Conservation (phyloP, 2,888 invertebrate species). For the Zygogramma bicolorata region DNA sequence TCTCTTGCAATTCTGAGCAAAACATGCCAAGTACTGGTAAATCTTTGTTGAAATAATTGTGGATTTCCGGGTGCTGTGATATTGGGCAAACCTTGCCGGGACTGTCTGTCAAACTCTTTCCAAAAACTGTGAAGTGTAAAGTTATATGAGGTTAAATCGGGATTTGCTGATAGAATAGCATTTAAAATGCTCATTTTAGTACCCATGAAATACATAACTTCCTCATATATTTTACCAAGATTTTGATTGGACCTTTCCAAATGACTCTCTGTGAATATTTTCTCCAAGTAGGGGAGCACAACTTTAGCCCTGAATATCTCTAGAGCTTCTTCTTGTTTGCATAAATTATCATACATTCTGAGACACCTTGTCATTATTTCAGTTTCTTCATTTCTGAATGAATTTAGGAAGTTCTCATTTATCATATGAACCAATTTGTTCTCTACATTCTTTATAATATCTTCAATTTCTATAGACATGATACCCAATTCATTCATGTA, state of each 20-base stretch:
- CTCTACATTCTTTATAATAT: conserved; percentile 59
- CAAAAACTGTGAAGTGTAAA: conserved; percentile 89
- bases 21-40: conserved; percentile 83
- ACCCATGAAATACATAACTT: conserved; percentile 79
- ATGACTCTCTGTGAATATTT: conserved; percentile 78
- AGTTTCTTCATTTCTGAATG: conserved; percentile 70
- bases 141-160: conserved; percentile 74
- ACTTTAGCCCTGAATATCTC: conserved; percentile 76
- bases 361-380: conserved; percentile 73
- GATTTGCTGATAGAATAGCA: conserved; percentile 49
- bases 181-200: conserved; percentile 73
- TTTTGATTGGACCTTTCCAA: conserved; percentile 72
- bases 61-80: conserved; percentile 95
- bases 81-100: conserved; percentile 83
- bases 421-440: conserved; percentile 58
- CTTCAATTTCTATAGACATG: conserved; percentile 55
- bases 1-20: conserved; percentile 77
- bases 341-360: conserved; percentile 71
- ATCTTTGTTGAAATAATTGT: conserved; percentile 86
- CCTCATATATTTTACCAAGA: conserved; percentile 78
- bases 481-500: conserved; percentile 62
- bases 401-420: conserved; percentile 67
- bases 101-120: conserved; percentile 85
- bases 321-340: conserved; percentile 79
- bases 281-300: conserved; percentile 76